A percentile compares a stretch with the other conserved stretches of the same genome.
Evolutionary conservation across 2,113 vertebrate genomes (phyloP).

Genomic region (Castor canadensis): DNA sequence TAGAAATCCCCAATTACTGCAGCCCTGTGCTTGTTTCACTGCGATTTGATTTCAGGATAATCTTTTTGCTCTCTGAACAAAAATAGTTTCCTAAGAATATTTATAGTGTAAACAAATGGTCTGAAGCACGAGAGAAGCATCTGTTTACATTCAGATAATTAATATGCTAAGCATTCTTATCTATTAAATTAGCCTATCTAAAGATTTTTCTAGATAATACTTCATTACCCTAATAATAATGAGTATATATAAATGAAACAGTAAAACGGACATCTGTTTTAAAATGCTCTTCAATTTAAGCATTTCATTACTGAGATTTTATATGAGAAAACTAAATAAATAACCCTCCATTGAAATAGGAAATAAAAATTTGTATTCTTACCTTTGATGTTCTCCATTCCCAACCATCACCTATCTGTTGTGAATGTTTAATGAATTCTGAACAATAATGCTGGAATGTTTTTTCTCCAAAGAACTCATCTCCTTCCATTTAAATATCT

Average conservation of each 20-base stretch:
- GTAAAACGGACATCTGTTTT: constrained; percentile 64
- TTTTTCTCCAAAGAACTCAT: constrained; percentile 86
- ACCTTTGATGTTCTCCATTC: constrained; percentile 91
- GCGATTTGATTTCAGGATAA: constrained; percentile 10
- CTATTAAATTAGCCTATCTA: constrained; percentile 61
- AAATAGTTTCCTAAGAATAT: constrained; percentile 59
- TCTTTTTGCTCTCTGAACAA: constrained; percentile 34
- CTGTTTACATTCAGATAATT: constrained; percentile 60
- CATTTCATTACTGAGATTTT: constrained; percentile 38
- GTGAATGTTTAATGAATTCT: constrained; percentile 88
- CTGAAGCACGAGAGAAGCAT: constrained; percentile 43
- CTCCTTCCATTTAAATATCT: constrained; percentile 80
- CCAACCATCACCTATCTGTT: constrained; percentile 91
- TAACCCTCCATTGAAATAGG: neutral
- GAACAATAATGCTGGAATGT: constrained; percentile 86
- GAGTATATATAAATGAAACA: constrained; percentile 30
- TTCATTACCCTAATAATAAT: constrained; percentile 60
- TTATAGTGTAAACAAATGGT: constrained; percentile 48
- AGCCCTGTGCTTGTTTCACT: neutral
- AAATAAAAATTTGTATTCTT: constrained; percentile 63
- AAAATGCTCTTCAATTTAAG: constrained; percentile 51
- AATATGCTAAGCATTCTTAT: constrained; percentile 62
- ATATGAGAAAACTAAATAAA: neutral
- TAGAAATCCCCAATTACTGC: neutral
- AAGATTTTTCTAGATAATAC: constrained; percentile 63